Base-by-base conservation (phyloP, 2,797 vertebrate genomes). In the Podarcis siculus region DNA sequence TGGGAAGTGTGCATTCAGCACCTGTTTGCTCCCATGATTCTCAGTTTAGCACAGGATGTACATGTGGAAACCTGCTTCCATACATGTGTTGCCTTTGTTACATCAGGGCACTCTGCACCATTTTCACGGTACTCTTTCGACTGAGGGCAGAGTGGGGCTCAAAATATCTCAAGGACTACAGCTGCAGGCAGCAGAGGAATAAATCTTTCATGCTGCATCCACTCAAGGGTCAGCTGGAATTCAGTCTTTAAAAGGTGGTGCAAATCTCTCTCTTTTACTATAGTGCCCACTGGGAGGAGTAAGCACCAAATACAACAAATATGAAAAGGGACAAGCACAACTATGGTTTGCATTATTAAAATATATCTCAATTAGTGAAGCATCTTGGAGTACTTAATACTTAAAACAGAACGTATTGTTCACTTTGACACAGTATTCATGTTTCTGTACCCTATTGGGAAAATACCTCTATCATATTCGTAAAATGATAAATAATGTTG, bases 291-390 rank as follows among this genome's bases (percentile, higher is more conserved):
- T 19, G 76, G 45, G 64, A 92, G 79, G 71, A 86, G 45, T 39
- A 80, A 92, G 35, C 83, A 89, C 45, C 78, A 90, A 89, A 86
- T 86, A 94, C 0, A 23, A 55, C 86, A 87, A 72, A 89, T 89
- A 55, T 1, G 64, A 91, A 93, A 85, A 5, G 8, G 89, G 42
- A 82, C 55, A 88, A 93, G 58, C 67, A 72, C 58, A n/a, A 25
- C 92, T 88, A 75, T 87, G 86, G 71, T 84, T 87, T 87, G 58
- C 82, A 87, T 83, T 90, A 83, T 86, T 79, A 84, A 94, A 94
- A 93, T 85, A 75, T 23, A 80, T 88, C 89, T 92, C 90, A 93
- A 94, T 93, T 93, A 90, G 49, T 42, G 61, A 91, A 91, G 83
- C 87, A 90, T 85, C 90, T 90, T 75, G 42, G 90, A 93, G 87